Evolutionary conservation across 2,113 vertebrate genomes (phyloP).

Genomic region (Anolis sagrei): DNA sequence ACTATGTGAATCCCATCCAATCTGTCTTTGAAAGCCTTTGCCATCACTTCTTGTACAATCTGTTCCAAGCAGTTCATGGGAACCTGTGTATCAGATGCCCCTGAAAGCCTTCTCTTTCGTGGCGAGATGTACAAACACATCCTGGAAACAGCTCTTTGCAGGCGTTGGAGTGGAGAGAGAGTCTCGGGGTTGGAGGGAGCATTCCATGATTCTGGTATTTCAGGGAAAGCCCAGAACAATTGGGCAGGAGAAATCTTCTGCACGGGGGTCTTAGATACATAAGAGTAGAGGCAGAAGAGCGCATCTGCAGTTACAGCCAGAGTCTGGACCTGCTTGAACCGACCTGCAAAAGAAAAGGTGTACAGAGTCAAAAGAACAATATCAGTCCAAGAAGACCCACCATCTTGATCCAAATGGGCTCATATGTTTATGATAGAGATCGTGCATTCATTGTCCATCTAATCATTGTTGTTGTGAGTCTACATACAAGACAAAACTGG

Average conservation of each 20-base stretch:
- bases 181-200: constrained; percentile 69
- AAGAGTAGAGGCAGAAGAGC: constrained; percentile 91
- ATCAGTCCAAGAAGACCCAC: background rate
- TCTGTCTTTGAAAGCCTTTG: constrained; percentile 55
- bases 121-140: constrained; percentile 87
- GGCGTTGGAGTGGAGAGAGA: constrained; percentile 81
- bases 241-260: constrained; percentile 84
- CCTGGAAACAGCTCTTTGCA: constrained; percentile 86
- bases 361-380: constrained; percentile 17
- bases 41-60: constrained; percentile 74
- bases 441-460: background rate
- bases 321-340: constrained; percentile 90
- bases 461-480: no score
- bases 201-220: constrained; percentile 65
- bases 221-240: constrained; percentile 71
- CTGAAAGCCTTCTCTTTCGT: constrained; percentile 22
- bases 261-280: constrained; percentile 87
- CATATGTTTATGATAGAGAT: background rate
- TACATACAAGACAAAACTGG: no score
- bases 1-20: background rate
- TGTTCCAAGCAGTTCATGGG: constrained; percentile 70
- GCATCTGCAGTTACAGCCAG: constrained; percentile 87
- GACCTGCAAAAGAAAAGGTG: constrained; percentile 75
- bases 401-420: background rate
- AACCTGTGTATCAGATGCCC: constrained; percentile 51